A percentile compares a stretch with the other conserved stretches of the same genome.
Evolutionary conservation across 2,888 invertebrate species (phyloP).

Genomic region (Ennomos quercinarius): DNA sequence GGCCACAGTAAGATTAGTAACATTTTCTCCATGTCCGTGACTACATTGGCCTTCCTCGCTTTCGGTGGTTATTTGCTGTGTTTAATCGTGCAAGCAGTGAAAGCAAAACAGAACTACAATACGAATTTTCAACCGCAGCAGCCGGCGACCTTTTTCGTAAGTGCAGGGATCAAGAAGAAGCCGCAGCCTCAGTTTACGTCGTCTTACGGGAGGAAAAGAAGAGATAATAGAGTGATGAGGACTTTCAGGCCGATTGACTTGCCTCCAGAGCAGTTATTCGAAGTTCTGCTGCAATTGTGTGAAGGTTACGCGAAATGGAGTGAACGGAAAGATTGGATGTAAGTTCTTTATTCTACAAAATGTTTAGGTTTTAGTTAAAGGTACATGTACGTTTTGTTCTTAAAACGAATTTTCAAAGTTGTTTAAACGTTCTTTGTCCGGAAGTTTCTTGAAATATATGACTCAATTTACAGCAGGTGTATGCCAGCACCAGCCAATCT

Average conservation of each 20-base stretch:
- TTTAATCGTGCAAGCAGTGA: slow-evolving; percentile 90
- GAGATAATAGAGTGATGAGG: slow-evolving; percentile 52
- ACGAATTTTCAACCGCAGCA: slow-evolving; percentile 58
- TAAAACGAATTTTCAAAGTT: slow-evolving; percentile 3
- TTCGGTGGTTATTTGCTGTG: slow-evolving; percentile 94
- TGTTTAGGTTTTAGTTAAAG: no score
- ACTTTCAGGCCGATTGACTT: slow-evolving; percentile 57
- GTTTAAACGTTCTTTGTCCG: slow-evolving; percentile 9
- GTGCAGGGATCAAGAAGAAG: slow-evolving; percentile 74
- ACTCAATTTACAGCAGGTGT: slow-evolving; percentile 39
- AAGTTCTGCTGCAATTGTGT: slow-evolving; percentile 79
- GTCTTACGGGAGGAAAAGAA: slow-evolving; percentile 69
- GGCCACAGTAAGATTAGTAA: slow-evolving; percentile 88
- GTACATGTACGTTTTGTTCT: neutral
- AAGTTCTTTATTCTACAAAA: neutral
- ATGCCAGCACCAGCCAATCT: slow-evolving; percentile 43
- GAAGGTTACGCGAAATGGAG: slow-evolving; percentile 85
- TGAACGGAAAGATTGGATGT: slow-evolving; percentile 40
- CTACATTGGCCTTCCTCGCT: slow-evolving; percentile 92
- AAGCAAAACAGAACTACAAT: slow-evolving; percentile 83
- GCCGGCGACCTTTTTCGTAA: slow-evolving; percentile 67
- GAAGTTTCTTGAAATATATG: slow-evolving; percentile 28
- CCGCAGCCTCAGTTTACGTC: slow-evolving; percentile 71
- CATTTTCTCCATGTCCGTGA: slow-evolving; percentile 91
- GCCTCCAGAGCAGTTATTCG: slow-evolving; percentile 79